Evolutionary conservation across 1,140 invertebrate genomes (phyloP), one percentile per base, ranked within the genome.

Genomic region (Leucophenga varia): DNA sequence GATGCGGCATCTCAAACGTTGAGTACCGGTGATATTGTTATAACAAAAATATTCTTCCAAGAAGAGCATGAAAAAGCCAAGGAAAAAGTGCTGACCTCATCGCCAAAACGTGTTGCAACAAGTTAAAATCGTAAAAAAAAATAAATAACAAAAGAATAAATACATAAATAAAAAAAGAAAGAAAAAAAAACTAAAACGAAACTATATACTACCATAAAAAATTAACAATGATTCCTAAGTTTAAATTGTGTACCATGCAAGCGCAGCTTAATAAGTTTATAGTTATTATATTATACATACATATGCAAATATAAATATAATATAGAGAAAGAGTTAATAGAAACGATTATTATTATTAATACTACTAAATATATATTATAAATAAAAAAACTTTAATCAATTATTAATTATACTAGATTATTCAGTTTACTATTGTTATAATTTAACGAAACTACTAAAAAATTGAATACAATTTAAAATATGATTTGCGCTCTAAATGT

Each of bases 21-120:
- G 12, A 93, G 90, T 61, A 95, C 92, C n/a, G 91, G 92, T 40
- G 91, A 94, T 74, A 91, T 95, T 70, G 91, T 93, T 18, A 92
- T 94, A 54, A 94, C 91, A 36, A 90, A 89, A 77, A 90, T 94
- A 57, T 91, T 85, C 76, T 89, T 90, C 75, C 84, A 85, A 37
- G 88, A 90, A 54, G 81, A 83, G 54, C 64, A 74, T 31, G 80
- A 82, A 40, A 80, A 81, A 45, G 64, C 76, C n/a, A 79, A 80
- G 45, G 81, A 83, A 55, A 77, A 79, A 56, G 74, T 78, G 21
- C 51, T 81, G 14, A 77, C 78, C 25, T 78, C 77, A 30, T 78
- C 79, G 2, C 78, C 80, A 9, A 72, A 59, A 51, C 55, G 65
- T 36, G 55, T 57, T 44, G 46, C 56, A 16, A 61, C 52, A 34